Evolutionary conservation across 2,888 invertebrate genomes (phyloP).

Genomic region (Hemicrepidius hirtus): DNA sequence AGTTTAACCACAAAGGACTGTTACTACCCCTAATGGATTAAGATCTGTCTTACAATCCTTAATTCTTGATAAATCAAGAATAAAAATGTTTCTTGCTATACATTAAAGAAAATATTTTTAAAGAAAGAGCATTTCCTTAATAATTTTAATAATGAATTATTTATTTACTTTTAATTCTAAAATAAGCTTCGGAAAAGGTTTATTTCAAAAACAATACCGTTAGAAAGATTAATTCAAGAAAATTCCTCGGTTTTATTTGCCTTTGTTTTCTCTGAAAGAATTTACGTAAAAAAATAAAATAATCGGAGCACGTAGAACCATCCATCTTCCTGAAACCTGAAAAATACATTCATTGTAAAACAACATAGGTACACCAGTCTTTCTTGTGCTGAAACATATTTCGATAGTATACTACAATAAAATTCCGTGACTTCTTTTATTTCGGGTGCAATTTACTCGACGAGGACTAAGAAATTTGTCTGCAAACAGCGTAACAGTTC

Average conservation of each 20-base stretch:
- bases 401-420: conserved; percentile 39
- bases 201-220: too few relatives aligned
- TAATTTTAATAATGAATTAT: too few relatives aligned
- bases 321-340: conserved; percentile 43
- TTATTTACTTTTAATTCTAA: too few relatives aligned
- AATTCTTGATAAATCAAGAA: too few relatives aligned
- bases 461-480: conserved; percentile 21
- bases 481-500: conserved; percentile 38
- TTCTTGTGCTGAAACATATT: conserved; percentile 28
- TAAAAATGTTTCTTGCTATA: too few relatives aligned
- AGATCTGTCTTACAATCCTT: too few relatives aligned
- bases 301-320: conserved; percentile 40
- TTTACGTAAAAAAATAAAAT: conserved; percentile 38
- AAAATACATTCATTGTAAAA: conserved; percentile 41
- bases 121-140: too few relatives aligned
- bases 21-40: too few relatives aligned
- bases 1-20: too few relatives aligned
- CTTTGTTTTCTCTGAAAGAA: conserved; percentile 17
- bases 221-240: too few relatives aligned
- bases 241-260: neutral
- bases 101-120: too few relatives aligned
- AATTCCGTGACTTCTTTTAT: conserved; percentile 34
- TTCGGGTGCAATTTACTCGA: conserved; percentile 14
- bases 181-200: too few relatives aligned
- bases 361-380: conserved; percentile 15